These are phyloP conservation scores for Steinernema khuongi DNA, from an alignment of 1,140 invertebrate species.

Conservation along the genomic window DNA sequence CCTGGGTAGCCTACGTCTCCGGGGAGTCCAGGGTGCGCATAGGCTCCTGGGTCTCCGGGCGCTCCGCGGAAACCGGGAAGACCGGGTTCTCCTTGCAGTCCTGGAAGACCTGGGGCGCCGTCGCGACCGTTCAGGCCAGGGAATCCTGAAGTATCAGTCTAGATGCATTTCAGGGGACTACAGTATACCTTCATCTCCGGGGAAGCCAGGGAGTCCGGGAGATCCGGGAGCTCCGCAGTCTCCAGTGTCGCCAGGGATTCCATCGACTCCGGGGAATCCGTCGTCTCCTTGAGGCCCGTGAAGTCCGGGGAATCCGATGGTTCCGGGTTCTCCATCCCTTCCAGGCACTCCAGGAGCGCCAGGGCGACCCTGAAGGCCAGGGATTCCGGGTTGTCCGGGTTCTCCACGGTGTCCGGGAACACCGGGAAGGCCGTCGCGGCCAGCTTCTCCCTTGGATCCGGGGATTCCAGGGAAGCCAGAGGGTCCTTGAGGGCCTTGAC, in stretches of 20 bases:
- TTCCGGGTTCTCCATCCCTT: slow-evolving; percentile 22
- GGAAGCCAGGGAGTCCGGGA: slow-evolving; percentile 28
- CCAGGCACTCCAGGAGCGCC: slow-evolving; percentile 29
- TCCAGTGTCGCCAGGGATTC: slow-evolving; percentile 33
- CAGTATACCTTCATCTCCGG: slow-evolving; percentile 25
- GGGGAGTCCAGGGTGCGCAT: slow-evolving; percentile 31
- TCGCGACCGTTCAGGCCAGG: background rate
- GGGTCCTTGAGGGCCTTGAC: slow-evolving; percentile 22
- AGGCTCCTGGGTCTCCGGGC: slow-evolving; percentile 28
- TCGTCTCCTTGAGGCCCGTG: slow-evolving; percentile 30
- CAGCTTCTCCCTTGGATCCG: slow-evolving; percentile 28
- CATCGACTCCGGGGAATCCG: slow-evolving; percentile 35
- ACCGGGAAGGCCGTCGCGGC: slow-evolving; percentile 32
- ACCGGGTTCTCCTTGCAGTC: slow-evolving; percentile 16
- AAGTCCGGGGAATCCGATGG: slow-evolving; percentile 39
- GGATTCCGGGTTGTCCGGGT: slow-evolving; percentile 23
- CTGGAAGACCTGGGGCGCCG: background rate
- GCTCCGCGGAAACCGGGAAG: slow-evolving; percentile 15
- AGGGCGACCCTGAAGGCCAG: slow-evolving; percentile 29
- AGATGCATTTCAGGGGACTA: background rate
- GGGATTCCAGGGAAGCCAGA: slow-evolving; percentile 23
- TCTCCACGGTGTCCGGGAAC: slow-evolving; percentile 23
- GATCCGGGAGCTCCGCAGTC: slow-evolving; percentile 16
- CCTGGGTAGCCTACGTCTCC: slow-evolving; percentile 34
- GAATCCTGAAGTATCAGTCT: background rate